Evolutionary conservation across 2,888 invertebrate genomes (phyloP), one percentile per base, ranked within the genome.

Genomic region (Blastobasis adustella): DNA sequence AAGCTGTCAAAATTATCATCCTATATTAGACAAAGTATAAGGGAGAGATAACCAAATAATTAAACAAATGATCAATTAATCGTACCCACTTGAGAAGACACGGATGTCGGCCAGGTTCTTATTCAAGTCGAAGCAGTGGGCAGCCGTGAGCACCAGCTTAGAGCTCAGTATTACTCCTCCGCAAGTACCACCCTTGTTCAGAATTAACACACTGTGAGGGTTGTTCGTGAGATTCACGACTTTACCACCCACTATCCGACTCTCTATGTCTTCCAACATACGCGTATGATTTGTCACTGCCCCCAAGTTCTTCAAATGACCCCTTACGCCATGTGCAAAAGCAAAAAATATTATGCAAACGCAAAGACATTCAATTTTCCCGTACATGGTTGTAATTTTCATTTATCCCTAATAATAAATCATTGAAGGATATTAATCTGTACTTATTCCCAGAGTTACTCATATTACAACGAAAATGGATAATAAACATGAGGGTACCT

Each of bases 41-140:
- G n/a, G n/a, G n/a, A n/a, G n/a, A n/a, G n/a, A n/a, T n/a, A n/a
- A n/a, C 9, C 9, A 6, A 8, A 8, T 45, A 10, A 39, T 36
- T 48, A 5, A 40, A n/a, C 39, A 6, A 40, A 53, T 47, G 41
- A 37, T 7, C 41, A 45, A 37, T 8, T 10, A 41, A 10, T 46
- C 10, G 42, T 52, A 59, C 59, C 49, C 65, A 75, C 75, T 68
- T 56, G 72, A 60, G 37, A 69, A 55, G 40, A 74, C 57, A 49
- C 57, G 57, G 71, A 76, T 74, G 47, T 71, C 69, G 4, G 55
- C 62, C 8, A 67, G 54, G 52, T 72, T 67, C 6, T 45, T 58
- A 48, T 69, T 73, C 10, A 58, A 54, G 49, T 69, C 69, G 42
- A 76, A 73, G 42, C 76, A 76, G 56, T 76, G 76, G 0, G 71